Conservation (phyloP, 2,113 vertebrate genomes). For the Spea multiplicata region DNA sequence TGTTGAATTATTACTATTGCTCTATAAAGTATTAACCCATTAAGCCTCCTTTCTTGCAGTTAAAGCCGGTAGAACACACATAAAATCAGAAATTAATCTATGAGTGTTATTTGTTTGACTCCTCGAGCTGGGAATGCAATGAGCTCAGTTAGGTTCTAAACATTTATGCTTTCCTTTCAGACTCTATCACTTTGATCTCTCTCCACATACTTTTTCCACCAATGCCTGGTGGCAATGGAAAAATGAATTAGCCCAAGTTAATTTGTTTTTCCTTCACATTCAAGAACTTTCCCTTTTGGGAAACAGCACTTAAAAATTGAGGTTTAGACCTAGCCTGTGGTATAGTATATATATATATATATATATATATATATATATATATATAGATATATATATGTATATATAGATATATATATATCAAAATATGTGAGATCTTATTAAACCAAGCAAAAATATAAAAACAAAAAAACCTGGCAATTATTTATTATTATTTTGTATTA, state of each 20-base stretch:
- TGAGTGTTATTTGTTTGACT: constrained; percentile 5
- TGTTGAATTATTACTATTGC: no score
- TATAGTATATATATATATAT: neutral
- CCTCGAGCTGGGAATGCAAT: constrained; percentile 10
- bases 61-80: no score
- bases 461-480: no score
- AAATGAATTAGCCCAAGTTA: constrained; percentile 55
- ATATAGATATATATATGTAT: no score
- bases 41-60: no score
- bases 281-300: constrained; percentile 48
- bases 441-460: no score
- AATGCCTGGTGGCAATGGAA: constrained; percentile 54
- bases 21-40: no score
- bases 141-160: constrained; percentile 44
- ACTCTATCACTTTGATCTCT: constrained; percentile 54
- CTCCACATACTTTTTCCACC: constrained; percentile 51
- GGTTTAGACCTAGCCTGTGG: neutral
- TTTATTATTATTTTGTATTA: no score
- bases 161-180: constrained; percentile 52
- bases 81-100: no score
- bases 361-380: no score
- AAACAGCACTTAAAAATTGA: constrained; percentile 20
- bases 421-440: no score
- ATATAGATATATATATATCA: no score
- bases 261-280: constrained; percentile 57